A percentile compares a stretch with the other conserved stretches of the same genome.
Evolutionary conservation across 2,113 vertebrate species (phyloP).

Genomic region (Ictidomys tridecemlineatus): DNA sequence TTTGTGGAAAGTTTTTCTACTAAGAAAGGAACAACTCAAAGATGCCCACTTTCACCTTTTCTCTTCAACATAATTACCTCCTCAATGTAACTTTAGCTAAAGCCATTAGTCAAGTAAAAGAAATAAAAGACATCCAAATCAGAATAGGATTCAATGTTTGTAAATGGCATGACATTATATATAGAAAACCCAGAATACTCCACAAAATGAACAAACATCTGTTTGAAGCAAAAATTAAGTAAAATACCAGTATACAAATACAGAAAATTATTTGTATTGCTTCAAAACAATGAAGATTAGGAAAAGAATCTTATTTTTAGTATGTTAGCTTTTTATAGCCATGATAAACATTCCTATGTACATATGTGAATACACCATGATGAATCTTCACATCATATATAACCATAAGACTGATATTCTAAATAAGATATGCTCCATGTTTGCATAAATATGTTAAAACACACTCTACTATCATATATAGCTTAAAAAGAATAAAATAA

Average conservation of each 20-base stretch:
- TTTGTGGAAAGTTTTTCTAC: background rate
- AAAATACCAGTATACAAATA: background rate
- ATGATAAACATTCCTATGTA: background rate
- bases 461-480: too few species aligned
- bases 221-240: background rate
- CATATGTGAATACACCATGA: too few species aligned
- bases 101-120: background rate
- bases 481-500: too few species aligned
- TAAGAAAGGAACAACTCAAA: background rate
- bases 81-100: background rate
- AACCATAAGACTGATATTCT: too few species aligned
- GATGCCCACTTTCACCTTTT: too few species aligned
- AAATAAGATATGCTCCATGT: too few species aligned
- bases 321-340: background rate
- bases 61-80: background rate
- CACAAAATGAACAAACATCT: background rate
- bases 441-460: too few species aligned
- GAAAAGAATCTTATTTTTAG: background rate
- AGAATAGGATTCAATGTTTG: background rate
- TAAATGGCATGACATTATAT: background rate
- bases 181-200: background rate
- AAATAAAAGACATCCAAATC: too few species aligned
- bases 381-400: too few species aligned
- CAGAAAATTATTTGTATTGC: background rate
- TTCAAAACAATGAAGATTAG: background rate